Conservation (phyloP, 1,140 invertebrate genomes). For the Hetaerina americana region DNA sequence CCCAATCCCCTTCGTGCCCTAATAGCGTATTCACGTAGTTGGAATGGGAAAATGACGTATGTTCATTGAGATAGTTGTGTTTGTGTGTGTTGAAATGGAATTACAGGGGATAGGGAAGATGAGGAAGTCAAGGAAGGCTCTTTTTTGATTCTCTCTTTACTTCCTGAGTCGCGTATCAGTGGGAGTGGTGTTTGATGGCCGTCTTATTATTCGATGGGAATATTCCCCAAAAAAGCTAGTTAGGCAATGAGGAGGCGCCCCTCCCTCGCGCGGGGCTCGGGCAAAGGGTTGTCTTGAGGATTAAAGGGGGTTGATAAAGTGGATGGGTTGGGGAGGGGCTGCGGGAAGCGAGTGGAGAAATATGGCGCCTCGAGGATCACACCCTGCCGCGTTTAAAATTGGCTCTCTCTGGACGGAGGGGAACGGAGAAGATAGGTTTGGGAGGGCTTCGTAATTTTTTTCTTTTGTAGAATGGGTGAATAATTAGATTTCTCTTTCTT, state of each 20-base stretch:
- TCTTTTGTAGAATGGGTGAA: no score
- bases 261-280: not conserved
- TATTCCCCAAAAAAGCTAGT: no score
- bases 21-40: no score
- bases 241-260: not conserved
- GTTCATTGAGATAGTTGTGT: not conserved
- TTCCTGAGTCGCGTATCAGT: not conserved
- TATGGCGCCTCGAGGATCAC: not conserved
- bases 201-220: not conserved
- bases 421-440: not conserved
- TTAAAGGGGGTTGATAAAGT: not conserved
- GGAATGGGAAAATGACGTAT: not conserved
- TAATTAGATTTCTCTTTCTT: not conserved
- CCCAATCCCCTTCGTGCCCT: no score
- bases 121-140: no score
- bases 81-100: not conserved
- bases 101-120: not conserved
- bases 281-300: not conserved
- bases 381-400: not conserved
- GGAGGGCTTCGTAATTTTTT: no score
- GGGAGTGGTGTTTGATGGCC: not conserved
- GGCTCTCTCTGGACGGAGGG: not conserved
- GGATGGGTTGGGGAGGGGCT: not conserved
- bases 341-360: not conserved
- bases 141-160: no score